phyloP scores from a whole-genome alignment of 2,888 invertebrate species.

The Microchrysa polita region DNA sequence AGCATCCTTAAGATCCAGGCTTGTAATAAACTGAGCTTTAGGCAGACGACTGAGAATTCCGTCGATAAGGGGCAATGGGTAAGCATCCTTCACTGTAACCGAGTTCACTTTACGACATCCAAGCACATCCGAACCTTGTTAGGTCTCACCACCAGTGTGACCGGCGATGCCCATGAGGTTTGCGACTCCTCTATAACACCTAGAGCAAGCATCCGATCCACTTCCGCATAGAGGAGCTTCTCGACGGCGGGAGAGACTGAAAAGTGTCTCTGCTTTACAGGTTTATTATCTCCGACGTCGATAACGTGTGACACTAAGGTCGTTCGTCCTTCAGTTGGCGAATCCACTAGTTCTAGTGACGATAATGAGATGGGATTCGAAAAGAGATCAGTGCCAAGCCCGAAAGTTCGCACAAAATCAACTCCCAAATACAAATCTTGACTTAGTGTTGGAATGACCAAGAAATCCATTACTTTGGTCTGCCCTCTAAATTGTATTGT shows the following conservation, averaged over 20 bases:
- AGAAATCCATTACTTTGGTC: not conserved
- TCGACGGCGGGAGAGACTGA: conserved; percentile 48
- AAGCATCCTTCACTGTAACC: not conserved
- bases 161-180: conserved; percentile 55
- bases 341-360: too few species aligned
- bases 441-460: not conserved
- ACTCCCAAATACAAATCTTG: not conserved
- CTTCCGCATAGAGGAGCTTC: conserved; percentile 52
- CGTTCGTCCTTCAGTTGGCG: conserved; percentile 43
- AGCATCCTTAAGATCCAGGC: not conserved
- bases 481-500: not conserved
- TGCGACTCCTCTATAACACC: conserved; percentile 55
- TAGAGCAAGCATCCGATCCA: conserved; percentile 55
- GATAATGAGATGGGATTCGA: not conserved
- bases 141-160: conserved; percentile 54
- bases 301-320: conserved; percentile 48
- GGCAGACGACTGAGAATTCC: not conserved
- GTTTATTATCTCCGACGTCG: conserved; percentile 47
- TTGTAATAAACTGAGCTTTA: not conserved
- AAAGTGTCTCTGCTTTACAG: conserved; percentile 45
- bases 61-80: not conserved
- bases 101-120: conserved; percentile 52
- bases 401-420: not conserved
- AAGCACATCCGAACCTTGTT: conserved; percentile 54
- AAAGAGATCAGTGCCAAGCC: not conserved